phyloP scores from a whole-genome alignment of 2,113 vertebrate species.

The Vimba vimba region DNA sequence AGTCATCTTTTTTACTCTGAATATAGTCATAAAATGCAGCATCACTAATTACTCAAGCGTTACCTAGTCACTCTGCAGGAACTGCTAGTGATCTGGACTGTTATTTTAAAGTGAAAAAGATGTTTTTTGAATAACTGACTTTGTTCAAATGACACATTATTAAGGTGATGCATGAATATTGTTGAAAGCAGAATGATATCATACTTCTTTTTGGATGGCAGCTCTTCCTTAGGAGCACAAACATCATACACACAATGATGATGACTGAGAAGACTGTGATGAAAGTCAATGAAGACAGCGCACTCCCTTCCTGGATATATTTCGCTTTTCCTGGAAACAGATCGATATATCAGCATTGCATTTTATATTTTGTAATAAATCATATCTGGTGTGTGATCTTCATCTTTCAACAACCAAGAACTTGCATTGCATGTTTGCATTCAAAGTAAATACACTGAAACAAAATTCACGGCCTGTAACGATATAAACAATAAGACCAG shows the following conservation, averaged over 20 bases:
- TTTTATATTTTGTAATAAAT: neutral
- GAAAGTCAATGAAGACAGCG: conserved; percentile 63
- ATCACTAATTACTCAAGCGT: too few species aligned
- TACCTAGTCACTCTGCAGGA: too few species aligned
- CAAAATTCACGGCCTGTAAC: conserved; percentile 67
- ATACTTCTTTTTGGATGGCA: conserved; percentile 77
- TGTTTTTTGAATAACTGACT: neutral
- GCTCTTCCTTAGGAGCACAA: conserved; percentile 71
- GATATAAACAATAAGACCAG: conserved; percentile 73
- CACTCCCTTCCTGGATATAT: conserved; percentile 59
- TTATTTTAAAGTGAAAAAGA: too few species aligned
- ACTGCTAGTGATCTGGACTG: too few species aligned
- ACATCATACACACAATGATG: conserved; percentile 72
- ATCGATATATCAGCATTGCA: conserved; percentile 15
- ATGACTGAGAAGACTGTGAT: conserved; percentile 69
- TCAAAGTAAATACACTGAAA: conserved; percentile 47
- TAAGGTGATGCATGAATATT: neutral
- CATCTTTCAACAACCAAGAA: neutral
- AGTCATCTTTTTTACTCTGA: too few species aligned
- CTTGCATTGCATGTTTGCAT: neutral
- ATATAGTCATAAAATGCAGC: too few species aligned
- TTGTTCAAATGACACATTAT: neutral
- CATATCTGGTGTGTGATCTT: neutral
- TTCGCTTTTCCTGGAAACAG: conserved; percentile 67
- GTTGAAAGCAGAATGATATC: neutral